Conservation (phyloP, 2,797 vertebrate genomes). For the Vireo griseus region DNA sequence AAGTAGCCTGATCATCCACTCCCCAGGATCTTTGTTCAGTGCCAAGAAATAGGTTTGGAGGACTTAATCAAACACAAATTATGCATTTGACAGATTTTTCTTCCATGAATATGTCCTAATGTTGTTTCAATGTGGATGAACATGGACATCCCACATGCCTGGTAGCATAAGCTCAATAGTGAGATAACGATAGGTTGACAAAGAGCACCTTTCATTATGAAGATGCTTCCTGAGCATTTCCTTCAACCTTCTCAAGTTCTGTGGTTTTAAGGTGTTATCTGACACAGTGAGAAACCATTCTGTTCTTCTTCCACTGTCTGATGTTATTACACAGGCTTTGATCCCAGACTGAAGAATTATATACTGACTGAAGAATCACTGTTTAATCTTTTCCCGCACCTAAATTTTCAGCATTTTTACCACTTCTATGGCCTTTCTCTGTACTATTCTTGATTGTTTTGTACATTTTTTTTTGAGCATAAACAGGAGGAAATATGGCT, state of each 20-base stretch:
- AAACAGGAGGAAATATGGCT: background rate
- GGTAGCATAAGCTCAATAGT: background rate
- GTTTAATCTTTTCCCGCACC: background rate
- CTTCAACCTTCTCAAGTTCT: background rate
- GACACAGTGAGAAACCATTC: background rate
- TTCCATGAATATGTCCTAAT: background rate
- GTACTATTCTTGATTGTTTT: background rate
- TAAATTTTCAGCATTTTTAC: background rate
- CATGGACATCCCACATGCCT: rapidly evolving
- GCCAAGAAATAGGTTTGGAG: background rate
- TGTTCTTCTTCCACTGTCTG: background rate
- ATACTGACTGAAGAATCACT: background rate
- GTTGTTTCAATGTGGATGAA: background rate
- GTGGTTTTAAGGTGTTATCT: background rate
- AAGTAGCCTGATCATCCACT: background rate
- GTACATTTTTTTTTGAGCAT: background rate
- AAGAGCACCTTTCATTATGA: background rate
- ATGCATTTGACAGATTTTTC: background rate
- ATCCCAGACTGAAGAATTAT: background rate
- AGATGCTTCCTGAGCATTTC: background rate
- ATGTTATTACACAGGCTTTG: background rate
- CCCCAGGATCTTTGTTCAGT: background rate
- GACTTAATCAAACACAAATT: background rate
- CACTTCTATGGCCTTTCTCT: background rate
- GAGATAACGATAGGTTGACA: background rate